A percentile compares a stretch with the other conserved stretches of the same genome.
phyloP scores from a whole-genome alignment of 2,888 invertebrate genomes.

The Drosophila barbarae region DNA sequence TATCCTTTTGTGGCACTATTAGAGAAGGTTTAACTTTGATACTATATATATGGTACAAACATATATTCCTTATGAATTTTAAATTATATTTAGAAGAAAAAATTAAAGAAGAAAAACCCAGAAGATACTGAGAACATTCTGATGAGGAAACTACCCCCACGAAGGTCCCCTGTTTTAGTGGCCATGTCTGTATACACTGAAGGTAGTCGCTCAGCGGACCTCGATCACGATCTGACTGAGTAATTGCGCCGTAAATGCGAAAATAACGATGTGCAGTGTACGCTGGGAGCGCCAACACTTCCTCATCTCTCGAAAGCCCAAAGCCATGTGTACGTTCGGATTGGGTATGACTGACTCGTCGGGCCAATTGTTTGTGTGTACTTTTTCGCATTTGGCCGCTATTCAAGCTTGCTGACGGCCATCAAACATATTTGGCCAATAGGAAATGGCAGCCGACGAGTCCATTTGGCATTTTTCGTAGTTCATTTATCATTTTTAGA shows the following conservation, averaged over 20 bases:
- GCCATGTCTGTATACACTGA: constrained; percentile 3
- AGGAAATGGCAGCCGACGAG: neutral
- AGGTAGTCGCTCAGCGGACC: constrained; percentile 1
- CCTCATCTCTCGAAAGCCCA: neutral
- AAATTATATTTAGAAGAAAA: neutral
- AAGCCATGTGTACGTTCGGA: constrained; percentile 3
- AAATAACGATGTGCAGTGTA: constrained; percentile 24
- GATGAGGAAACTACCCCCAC: neutral
- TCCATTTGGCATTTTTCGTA: constrained; percentile 4
- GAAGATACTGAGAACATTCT: neutral
- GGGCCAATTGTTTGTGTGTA: constrained; percentile 4
- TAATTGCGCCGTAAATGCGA: constrained; percentile 40
- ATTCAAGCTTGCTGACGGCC: neutral
- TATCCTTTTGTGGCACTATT: neutral
- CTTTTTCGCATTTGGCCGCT: constrained; percentile 1
- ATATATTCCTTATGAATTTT: neutral
- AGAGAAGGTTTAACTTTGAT: neutral
- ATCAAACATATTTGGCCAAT: constrained; percentile 8
- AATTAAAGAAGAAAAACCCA: neutral
- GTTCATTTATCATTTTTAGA: constrained; percentile 6
- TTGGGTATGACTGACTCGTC: constrained; percentile 1
- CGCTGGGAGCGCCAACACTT: constrained; percentile 14
- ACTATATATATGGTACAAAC: too few species aligned
- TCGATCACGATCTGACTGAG: constrained; percentile 24
- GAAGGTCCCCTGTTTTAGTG: neutral